Base-by-base conservation (phyloP, 2,113 vertebrate species). In the Pungitius pungitius region DNA sequence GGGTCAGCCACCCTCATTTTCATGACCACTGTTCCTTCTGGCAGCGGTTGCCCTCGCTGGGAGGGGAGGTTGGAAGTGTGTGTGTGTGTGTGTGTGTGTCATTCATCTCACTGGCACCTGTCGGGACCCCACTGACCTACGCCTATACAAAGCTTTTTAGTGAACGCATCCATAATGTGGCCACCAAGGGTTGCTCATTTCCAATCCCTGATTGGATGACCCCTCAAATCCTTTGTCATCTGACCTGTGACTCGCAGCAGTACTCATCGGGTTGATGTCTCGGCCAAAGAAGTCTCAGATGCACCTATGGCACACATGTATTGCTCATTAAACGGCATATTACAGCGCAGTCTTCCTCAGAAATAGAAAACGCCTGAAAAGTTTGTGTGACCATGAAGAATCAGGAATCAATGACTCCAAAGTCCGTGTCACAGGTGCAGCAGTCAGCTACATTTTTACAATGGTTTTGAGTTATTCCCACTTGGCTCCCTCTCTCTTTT, bases 51-150 rank as follows among this genome's bases (percentile, higher is more conserved):
- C 66, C 73, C 81, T 76, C 37, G 0, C 47, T 61, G 81, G 72
- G 66, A 49, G 74, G 59, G 12, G 37, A 78, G 58, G 54, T 69
- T 61, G 43, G 26, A 40, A 51, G 58, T 39, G 62, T 73, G 73
- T 68, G 61, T 43, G 73, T 33, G 54, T 82, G 68, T 54, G 35
- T 62, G 33, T 60, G 47, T 59, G 58, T 54, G 37, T 60, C 70
- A 76, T 88, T 87, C 81, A 83, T 91, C 85, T 83, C 77, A 20
- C 56, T 63, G 59, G 71, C 86, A 78, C 70, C 80, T 83, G 80
- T 85, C 83, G 83, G 70, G 80, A 45, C 83, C 73, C 24, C 5
- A 26, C 60, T 77, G 83, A 88, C 88, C 86, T 68, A 22, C 62
- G 22, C 59, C 68, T 68, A 77, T 81, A 81, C 75, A 79, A 66